Evolutionary conservation across 2,888 invertebrate genomes (phyloP).

Genomic region (Gordius sp.): DNA sequence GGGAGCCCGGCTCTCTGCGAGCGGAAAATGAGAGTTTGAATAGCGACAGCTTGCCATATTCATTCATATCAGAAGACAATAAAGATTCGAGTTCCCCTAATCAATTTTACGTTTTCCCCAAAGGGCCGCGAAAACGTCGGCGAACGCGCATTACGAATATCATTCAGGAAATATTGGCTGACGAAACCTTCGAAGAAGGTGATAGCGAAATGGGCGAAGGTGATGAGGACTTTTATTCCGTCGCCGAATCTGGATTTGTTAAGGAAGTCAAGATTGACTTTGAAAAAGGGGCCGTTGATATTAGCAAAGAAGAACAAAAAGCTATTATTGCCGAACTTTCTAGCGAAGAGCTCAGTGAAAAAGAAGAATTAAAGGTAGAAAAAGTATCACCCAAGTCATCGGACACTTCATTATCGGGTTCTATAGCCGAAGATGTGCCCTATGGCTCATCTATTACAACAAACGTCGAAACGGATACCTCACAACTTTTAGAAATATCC

Average conservation of each 20-base stretch:
- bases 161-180: conserved; percentile 8
- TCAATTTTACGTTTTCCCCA: no score
- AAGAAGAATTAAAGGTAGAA: background rate
- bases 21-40: no score
- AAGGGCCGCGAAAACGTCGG: background rate
- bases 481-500: background rate
- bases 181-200: conserved; percentile 6
- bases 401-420: background rate
- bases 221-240: background rate
- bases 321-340: background rate
- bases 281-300: background rate
- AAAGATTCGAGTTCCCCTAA: no score
- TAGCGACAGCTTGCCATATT: no score
- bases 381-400: background rate
- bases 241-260: background rate
- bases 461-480: background rate
- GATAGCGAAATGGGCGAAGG: background rate
- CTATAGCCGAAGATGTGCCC: background rate
- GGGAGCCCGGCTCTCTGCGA: no score
- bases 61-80: no score
- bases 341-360: background rate
- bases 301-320: background rate
- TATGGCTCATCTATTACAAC: conserved; percentile 3
- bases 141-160: conserved; percentile 4
- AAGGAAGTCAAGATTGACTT: conserved; percentile 3